These are phyloP conservation scores for Choloepus hoffmanni DNA, from an alignment of 2,113 vertebrate species.

Conservation along the genomic window DNA sequence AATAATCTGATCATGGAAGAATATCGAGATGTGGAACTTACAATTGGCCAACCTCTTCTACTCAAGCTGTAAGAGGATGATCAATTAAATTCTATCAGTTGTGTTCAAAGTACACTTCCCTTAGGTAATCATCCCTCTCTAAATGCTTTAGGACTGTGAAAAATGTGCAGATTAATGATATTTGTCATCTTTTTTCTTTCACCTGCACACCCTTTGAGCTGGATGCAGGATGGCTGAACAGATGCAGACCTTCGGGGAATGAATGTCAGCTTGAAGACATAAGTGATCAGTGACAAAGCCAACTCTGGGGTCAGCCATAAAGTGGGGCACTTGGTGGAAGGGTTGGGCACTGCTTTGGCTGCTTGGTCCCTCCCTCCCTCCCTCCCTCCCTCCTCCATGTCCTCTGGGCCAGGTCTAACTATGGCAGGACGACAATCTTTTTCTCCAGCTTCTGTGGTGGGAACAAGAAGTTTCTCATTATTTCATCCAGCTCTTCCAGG, in stretches of 20 bases:
- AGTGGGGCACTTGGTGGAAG: conserved; percentile 34
- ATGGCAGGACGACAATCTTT: conserved; percentile 95
- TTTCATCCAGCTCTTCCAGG: conserved; percentile 92
- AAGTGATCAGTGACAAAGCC: background rate
- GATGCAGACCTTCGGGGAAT: background rate
- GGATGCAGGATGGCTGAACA: background rate
- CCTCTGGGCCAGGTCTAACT: background rate
- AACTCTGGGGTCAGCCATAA: background rate
- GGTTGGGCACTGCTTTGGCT: background rate
- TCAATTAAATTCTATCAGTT: background rate
- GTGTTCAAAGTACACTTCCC: background rate
- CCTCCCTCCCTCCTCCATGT: background rate
- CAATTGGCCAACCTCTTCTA: background rate
- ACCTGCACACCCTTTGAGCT: background rate
- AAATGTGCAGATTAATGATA: background rate
- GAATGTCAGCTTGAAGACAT: background rate
- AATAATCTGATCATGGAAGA: background rate
- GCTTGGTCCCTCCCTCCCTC: background rate
- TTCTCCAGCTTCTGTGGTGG: conserved; percentile 93
- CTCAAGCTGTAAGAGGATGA: background rate
- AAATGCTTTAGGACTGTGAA: background rate
- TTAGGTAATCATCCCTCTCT: background rate
- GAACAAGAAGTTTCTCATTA: conserved; percentile 92
- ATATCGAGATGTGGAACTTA: background rate
- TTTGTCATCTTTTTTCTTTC: background rate